These are phyloP conservation scores for Brevimyrus niger DNA, from an alignment of 2,113 vertebrate species.

Conservation along the genomic window DNA sequence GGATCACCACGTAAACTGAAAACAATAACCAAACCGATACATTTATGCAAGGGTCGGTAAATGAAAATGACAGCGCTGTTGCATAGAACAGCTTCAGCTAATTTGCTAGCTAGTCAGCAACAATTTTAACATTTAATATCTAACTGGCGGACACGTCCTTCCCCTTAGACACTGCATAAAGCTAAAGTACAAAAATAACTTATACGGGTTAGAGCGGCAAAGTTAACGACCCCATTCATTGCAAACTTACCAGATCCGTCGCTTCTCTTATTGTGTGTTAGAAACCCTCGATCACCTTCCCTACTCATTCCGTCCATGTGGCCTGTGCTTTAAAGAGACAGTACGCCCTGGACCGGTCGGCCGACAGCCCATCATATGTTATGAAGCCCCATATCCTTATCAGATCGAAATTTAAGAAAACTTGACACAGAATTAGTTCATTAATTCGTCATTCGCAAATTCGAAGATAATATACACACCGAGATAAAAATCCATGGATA, in stretches of 20 bases:
- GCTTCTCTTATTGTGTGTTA: background rate
- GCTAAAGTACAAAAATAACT: background rate
- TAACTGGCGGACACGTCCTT: background rate
- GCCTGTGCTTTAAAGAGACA: conserved; percentile 4
- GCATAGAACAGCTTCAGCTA: background rate
- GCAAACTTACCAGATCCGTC: background rate
- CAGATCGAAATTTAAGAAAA: background rate
- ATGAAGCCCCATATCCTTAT: background rate
- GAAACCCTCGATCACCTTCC: background rate
- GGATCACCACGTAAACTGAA: background rate
- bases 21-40: background rate
- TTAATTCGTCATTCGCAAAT: background rate
- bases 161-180: background rate
- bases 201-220: background rate
- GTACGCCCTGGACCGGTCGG: background rate
- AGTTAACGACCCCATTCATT: background rate
- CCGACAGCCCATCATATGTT: background rate
- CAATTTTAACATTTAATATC: background rate
- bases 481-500: background rate
- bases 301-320: background rate
- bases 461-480: background rate
- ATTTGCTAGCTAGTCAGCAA: background rate
- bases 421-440: background rate
- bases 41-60: background rate
- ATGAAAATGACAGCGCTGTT: background rate